Conservation (phyloP, 2,113 vertebrate species). For the Lynx canadensis region DNA sequence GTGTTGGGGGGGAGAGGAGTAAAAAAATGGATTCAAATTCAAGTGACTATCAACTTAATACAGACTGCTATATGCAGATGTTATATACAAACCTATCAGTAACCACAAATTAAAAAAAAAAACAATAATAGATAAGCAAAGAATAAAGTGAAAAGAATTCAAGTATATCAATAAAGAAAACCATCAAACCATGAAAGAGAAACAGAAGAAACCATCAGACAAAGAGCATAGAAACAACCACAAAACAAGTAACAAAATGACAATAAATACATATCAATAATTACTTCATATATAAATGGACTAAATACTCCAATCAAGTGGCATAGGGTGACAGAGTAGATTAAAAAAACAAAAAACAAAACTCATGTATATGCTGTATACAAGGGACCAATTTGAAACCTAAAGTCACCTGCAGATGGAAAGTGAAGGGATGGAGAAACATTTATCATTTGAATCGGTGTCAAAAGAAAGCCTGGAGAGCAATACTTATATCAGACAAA, state of each 20-base stretch:
- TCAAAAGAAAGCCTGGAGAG: not conserved
- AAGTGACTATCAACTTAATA: not conserved
- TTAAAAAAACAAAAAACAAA: not conserved
- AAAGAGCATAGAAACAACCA: not conserved
- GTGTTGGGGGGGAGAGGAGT: not conserved
- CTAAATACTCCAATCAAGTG: not conserved
- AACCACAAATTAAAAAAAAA: not conserved
- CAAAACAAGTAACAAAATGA: not conserved
- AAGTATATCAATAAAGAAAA: not conserved
- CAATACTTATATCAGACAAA: not conserved
- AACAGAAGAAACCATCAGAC: not conserved
- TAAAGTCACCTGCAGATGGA: not conserved
- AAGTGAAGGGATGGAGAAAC: not conserved
- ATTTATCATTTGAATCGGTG: not conserved
- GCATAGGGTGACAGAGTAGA: not conserved
- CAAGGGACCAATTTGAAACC: not conserved
- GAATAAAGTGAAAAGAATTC: not conserved
- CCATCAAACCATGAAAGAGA: not conserved
- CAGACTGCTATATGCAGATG: not conserved
- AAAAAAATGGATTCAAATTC: not conserved
- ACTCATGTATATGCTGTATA: not conserved
- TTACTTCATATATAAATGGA: not conserved
- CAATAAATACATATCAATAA: not conserved
- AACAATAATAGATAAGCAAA: not conserved
- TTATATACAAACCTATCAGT: not conserved